Conservation (phyloP, 2,888 invertebrate genomes). For the Cacoxenus indagator region DNA sequence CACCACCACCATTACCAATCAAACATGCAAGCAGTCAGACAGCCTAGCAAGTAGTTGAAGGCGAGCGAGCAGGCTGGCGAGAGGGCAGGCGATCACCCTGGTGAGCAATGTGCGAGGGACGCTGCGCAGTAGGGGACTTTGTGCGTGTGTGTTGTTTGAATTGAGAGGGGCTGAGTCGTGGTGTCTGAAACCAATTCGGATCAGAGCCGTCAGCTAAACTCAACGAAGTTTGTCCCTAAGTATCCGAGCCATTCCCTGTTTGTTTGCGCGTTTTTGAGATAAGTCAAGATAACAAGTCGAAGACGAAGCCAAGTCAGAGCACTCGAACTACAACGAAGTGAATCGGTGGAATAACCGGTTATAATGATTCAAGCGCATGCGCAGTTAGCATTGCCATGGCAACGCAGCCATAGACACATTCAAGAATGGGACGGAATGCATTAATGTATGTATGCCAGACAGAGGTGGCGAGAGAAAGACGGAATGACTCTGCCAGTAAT, state of each 20-base stretch:
- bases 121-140: slow-evolving; percentile 44
- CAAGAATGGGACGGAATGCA: not conserved
- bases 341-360: slow-evolving; percentile 56
- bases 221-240: not conserved
- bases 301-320: not conserved
- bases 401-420: slow-evolving; percentile 33
- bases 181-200: too few species aligned
- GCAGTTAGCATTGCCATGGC: slow-evolving; percentile 45
- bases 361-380: slow-evolving; percentile 31
- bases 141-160: slow-evolving; percentile 8
- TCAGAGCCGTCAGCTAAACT: not conserved
- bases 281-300: slow-evolving; percentile 24
- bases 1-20: slow-evolving; percentile 61
- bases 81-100: too few species aligned
- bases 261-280: slow-evolving; percentile 45
- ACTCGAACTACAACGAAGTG: not conserved
- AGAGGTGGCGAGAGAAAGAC: not conserved
- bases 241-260: slow-evolving; percentile 17
- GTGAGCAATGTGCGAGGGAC: not conserved
- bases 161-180: not conserved
- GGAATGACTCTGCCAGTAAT: slow-evolving; percentile 4
- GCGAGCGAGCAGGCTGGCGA: slow-evolving; percentile 9
- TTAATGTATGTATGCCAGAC: too few species aligned
- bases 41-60: too few species aligned
- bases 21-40: slow-evolving; percentile 22